Evolutionary conservation across 1,140 invertebrate genomes (phyloP).

Genomic region (Diabrotica undecimpunctata): DNA sequence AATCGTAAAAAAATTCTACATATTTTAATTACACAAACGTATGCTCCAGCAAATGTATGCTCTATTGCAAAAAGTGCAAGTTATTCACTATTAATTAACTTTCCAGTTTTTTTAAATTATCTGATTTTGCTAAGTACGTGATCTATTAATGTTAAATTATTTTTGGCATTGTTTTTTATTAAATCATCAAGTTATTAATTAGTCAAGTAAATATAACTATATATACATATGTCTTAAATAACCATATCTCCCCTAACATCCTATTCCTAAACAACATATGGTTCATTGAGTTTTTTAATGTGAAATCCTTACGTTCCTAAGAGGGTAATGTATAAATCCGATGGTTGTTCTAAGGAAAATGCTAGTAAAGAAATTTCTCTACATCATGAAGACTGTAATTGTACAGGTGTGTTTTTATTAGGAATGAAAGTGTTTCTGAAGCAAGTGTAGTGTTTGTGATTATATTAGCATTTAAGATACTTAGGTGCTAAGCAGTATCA

Average conservation of each 20-base stretch:
- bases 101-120: too few relatives aligned
- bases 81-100: too few relatives aligned
- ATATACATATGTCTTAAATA: too few relatives aligned
- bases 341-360: neutral
- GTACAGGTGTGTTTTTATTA: neutral
- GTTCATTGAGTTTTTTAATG: conserved; percentile 8
- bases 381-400: neutral
- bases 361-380: conserved; percentile 7
- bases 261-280: conserved; percentile 2
- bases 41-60: too few relatives aligned
- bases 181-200: neutral
- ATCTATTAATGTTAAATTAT: too few relatives aligned
- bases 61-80: too few relatives aligned
- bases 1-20: neutral
- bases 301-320: conserved; percentile 4
- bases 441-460: too few relatives aligned
- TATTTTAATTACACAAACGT: neutral
- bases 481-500: too few relatives aligned
- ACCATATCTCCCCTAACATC: neutral
- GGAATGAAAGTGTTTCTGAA: too few relatives aligned
- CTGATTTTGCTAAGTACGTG: too few relatives aligned
- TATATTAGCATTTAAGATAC: too few relatives aligned
- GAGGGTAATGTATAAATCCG: neutral
- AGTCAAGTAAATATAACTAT: neutral
- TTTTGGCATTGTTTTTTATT: too few relatives aligned